phyloP scores from a whole-genome alignment of 2,113 vertebrate genomes.

The Phaetusa simplex region DNA sequence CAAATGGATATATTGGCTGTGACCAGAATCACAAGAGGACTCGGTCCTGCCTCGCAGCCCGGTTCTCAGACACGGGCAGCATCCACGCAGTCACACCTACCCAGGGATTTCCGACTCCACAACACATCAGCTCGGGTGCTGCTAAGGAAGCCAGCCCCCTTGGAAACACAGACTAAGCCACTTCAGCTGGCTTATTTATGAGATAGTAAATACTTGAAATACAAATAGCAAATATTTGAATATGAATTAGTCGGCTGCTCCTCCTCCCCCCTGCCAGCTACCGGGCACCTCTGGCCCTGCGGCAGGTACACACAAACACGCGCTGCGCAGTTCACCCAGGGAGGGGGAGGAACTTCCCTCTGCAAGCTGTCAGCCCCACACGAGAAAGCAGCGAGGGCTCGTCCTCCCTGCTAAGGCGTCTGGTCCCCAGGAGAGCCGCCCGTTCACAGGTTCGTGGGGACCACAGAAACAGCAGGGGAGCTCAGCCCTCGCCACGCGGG shows the following conservation, averaged over 20 bases:
- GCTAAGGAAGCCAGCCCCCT: neutral
- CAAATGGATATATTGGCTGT: accelerated
- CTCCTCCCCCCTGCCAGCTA: neutral
- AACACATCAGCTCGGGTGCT: neutral
- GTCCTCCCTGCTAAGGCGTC: neutral
- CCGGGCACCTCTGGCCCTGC: neutral
- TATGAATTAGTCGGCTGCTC: neutral
- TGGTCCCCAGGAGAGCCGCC: neutral
- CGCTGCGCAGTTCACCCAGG: accelerated
- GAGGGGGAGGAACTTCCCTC: neutral
- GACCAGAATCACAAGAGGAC: neutral
- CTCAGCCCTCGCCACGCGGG: neutral
- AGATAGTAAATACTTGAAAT: neutral
- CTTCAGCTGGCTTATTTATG: neutral
- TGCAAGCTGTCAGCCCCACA: neutral
- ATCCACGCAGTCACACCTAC: accelerated
- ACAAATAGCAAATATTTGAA: accelerated
- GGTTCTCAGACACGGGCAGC: neutral
- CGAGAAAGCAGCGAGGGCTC: neutral
- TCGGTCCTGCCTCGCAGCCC: neutral
- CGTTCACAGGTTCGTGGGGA: neutral
- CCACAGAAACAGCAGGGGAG: neutral
- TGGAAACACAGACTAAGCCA: neutral
- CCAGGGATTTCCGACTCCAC: neutral
- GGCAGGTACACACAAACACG: neutral